Conservation (phyloP, 2,797 vertebrate genomes). For the Falco cherrug region DNA sequence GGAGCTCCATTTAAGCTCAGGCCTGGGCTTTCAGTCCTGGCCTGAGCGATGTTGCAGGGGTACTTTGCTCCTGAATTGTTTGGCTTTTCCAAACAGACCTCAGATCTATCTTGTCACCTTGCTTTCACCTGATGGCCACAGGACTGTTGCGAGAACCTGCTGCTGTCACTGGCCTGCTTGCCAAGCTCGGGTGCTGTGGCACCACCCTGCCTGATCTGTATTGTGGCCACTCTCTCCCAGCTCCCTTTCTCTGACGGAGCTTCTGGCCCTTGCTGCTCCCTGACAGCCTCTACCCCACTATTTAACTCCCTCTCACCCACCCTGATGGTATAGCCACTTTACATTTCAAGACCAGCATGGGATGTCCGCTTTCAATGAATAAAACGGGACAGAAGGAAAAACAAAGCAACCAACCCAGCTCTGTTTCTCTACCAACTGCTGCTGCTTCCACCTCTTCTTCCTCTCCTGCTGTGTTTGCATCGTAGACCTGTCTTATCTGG, state of each 20-base stretch:
- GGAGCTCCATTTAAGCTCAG: background rate
- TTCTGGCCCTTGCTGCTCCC: background rate
- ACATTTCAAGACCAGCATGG: background rate
- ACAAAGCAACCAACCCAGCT: constrained; percentile 58
- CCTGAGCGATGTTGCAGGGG: background rate
- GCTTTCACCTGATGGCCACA: background rate
- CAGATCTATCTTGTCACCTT: background rate
- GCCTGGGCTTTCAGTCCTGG: background rate
- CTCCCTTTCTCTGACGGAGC: background rate
- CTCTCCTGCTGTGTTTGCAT: constrained; percentile 3
- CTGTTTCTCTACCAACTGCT: constrained; percentile 25
- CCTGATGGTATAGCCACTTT: background rate
- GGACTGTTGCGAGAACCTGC: background rate
- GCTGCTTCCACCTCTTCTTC: constrained; percentile 38
- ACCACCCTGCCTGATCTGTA: background rate
- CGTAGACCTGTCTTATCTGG: constrained; percentile 45
- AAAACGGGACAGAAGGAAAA: background rate
- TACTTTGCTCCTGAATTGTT: background rate
- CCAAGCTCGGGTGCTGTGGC: fast-evolving
- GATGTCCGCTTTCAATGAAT: background rate
- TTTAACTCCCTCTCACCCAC: background rate
- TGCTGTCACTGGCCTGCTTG: background rate
- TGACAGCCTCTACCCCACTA: background rate
- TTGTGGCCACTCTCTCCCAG: background rate
- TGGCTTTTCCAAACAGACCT: background rate